A percentile compares a stretch with the other conserved stretches of the same genome.
Conservation (phyloP, 2,888 invertebrate species). For the Sphinx pinastri region DNA sequence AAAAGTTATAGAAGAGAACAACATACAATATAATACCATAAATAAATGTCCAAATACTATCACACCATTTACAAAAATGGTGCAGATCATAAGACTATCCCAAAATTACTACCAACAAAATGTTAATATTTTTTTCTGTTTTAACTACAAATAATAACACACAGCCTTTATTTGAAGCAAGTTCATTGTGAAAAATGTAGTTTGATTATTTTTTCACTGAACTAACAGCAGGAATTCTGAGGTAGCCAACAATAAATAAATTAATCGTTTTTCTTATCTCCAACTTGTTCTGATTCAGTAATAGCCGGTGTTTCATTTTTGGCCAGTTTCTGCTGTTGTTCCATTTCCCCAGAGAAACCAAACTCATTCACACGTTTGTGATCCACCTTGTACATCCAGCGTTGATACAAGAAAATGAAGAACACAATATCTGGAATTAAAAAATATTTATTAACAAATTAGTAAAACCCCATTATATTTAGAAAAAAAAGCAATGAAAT, state of each 20-base stretch:
- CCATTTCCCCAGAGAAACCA: conserved; percentile 98
- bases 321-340: conserved; percentile 78
- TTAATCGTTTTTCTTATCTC: conserved; percentile 79
- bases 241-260: conserved; percentile 26
- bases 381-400: conserved; percentile 99
- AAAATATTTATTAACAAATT: no score
- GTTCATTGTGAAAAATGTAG: neutral
- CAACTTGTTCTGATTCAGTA: conserved; percentile 56
- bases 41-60: conserved; percentile 8
- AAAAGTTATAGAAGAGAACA: neutral
- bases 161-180: conserved; percentile 16
- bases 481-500: no score
- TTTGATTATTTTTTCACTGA: conserved; percentile 3
- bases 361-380: conserved; percentile 98
- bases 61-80: neutral
- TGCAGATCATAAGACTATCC: neutral
- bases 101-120: conserved; percentile 11
- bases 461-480: no score
- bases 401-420: conserved; percentile 99
- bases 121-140: neutral
- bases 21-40: neutral
- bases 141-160: conserved; percentile 11
- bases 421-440: conserved; percentile 95
- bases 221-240: conserved; percentile 24
- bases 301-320: conserved; percentile 67